Base-by-base conservation (phyloP, 2,797 vertebrate species). In the Margarornis squamiger region DNA sequence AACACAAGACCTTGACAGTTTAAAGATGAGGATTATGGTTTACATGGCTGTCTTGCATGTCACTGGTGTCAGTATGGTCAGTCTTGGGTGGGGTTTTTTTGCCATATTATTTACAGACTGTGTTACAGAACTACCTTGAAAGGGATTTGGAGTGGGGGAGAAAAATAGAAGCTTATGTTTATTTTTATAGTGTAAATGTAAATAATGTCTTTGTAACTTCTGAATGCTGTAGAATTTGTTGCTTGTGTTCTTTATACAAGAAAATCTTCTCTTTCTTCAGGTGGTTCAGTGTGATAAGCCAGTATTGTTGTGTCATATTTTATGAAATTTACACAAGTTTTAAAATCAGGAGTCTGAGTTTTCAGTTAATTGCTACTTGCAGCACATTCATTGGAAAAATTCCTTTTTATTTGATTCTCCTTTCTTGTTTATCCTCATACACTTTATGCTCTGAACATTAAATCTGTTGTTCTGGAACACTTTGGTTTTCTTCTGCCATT, bases 21-120 rank as follows among this genome's bases (percentile, higher is more conserved):
- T 91, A 93, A 95, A 93, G 85, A 95, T 93, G 86, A 96, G 82
- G 96, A 38, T 92, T 96, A 95, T 96, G 97, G 88, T 97, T 94
- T 97, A 92, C 38, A 6, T 95, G 92, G 74, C 89, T 97, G 93
- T 97, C 96, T 93, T 90, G 94, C 95, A 96, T 96, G 94, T 89
- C 88, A 84, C 84, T 96, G 90, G 57, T 95, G 91, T 78, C 59
- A 73, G 6, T 96, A 95, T 97, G 97, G 76, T 95, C 95, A 77
- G 57, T 74, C 85, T 74, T 8, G 24, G 34, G 30, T 66, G 92
- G 62, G 41, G 4, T 88, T 71, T 92, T 86, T 66, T 90, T 95
- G 68, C 59, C 8, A 0, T 95, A 78, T 92, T 93, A 87, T 93
- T 93, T 97, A 74, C 78, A 92, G 87, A 75, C 15, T n/a, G 45